Evolutionary conservation across 2,888 invertebrate species (phyloP).

Genomic region (Chymomyza amoena): DNA sequence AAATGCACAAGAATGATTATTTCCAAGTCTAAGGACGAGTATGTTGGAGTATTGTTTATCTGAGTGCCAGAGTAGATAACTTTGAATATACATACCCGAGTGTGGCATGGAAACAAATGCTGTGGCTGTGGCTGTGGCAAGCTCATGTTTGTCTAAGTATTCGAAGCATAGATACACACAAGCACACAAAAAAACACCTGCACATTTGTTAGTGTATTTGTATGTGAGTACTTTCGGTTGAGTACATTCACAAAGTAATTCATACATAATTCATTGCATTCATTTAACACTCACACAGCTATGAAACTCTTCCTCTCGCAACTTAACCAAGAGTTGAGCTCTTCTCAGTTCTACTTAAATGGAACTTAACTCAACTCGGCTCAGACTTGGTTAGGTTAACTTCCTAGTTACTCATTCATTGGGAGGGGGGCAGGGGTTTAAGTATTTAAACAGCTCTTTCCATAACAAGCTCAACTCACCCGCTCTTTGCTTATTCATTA

Average conservation of each 20-base stretch:
- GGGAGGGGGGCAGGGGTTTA: neutral
- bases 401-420: conserved; percentile 4
- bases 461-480: conserved; percentile 28
- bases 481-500: conserved; percentile 52
- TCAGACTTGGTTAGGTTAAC: neutral
- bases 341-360: neutral
- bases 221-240: conserved; percentile 30
- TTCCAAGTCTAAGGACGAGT: neutral
- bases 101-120: conserved; percentile 31
- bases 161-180: conserved; percentile 29
- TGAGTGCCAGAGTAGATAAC: neutral
- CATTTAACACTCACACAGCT: conserved; percentile 62
- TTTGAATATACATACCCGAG: neutral
- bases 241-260: conserved; percentile 61
- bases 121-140: conserved; percentile 32
- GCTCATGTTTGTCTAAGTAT: conserved; percentile 42
- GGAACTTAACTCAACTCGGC: neutral
- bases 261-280: conserved; percentile 72
- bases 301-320: neutral
- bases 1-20: conserved; percentile 8
- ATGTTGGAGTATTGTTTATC: neutral
- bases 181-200: neutral
- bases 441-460: conserved; percentile 36
- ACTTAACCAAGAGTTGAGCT: neutral
- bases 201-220: conserved; percentile 15